Base-by-base conservation (phyloP, 2,888 invertebrate species). In the Hydraecia micacea region DNA sequence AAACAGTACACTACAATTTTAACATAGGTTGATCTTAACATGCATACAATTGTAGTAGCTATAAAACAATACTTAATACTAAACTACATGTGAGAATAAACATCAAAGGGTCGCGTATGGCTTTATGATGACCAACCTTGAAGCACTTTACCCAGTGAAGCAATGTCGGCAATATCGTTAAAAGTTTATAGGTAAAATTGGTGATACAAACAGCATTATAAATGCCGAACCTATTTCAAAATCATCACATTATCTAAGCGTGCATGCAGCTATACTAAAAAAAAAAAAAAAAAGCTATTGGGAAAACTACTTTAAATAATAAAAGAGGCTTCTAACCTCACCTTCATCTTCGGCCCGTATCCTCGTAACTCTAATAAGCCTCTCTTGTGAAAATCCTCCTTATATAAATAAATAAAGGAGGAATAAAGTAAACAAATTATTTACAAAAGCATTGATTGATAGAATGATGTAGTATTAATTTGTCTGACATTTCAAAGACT, bases 111-210 rank as follows among this genome's bases (percentile, higher is more conserved):
- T 39, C 7, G 46, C 21, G 42, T 46, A 28, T 39, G 52, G 9
- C 25, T 78, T 62, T 69, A 73, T n/a, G 18, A 28, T 21, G 6
- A 58, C 58, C 18, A 15, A 60, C 36, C 36, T 67, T 46, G 15
- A 62, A 77, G 66, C n/a, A 70, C 42, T 70, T 49, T 25, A 67
- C 39, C 36, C 21, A 66, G 36, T 72, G 63, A 52, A 73, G n/a
- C 58, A 28, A 63, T 18, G 58, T 49, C 21, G 52, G n/a, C 28
- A 80, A 46, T 75, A 72, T 73, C 80, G 67, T 84, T 72, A 82
- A 85, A 74, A 62, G 60, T 73, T 85, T 80, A 75, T 73, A 74
- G 70, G 71, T 36, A 85, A 74, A 55, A 55, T 28, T n/a, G 15
- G 55, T 28, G 58, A 46, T 60, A 60, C 63, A 67, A n/a, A 71